These are phyloP conservation scores for Takifugu ocellatus DNA, from an alignment of 2,797 vertebrate genomes.

Conservation along the genomic window DNA sequence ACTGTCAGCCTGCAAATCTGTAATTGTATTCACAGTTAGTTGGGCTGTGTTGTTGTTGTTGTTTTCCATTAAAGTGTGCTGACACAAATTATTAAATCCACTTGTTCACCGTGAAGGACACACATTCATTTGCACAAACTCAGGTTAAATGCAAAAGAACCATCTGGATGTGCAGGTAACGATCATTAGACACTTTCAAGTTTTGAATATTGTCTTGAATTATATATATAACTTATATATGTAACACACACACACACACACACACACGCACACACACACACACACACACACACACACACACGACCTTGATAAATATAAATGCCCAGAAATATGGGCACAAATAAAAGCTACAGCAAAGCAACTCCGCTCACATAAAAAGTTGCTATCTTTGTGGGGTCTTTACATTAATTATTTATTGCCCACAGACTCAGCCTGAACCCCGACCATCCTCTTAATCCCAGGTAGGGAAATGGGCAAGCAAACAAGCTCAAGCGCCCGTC, in stretches of 20 bases:
- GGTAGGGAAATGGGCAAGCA: too few species aligned
- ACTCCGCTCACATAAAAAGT: conserved; percentile 8
- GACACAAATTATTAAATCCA: conserved; percentile 14
- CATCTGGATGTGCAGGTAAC: neutral
- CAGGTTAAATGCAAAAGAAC: conserved; percentile 1
- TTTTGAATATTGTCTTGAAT: conserved; percentile 2
- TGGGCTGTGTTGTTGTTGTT: conserved; percentile 6
- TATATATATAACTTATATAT: too few species aligned
- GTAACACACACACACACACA: neutral
- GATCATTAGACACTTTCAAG: conserved; percentile 2
- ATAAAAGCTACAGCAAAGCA: neutral
- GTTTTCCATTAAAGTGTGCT: neutral
- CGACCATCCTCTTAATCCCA: too few species aligned
- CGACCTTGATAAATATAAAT: too few species aligned
- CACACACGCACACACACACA: neutral
- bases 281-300: neutral
- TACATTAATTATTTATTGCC: too few species aligned
- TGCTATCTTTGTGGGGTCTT: too few species aligned
- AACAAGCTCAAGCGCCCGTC: too few species aligned
- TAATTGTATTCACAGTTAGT: neutral
- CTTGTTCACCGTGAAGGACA: conserved; percentile 1
- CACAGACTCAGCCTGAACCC: too few species aligned
- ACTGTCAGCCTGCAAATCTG: conserved; percentile 6
- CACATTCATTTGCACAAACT: neutral
- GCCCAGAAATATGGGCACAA: too few species aligned